Evolutionary conservation across 2,888 invertebrate genomes (phyloP).

Genomic region (Rotaria socialis): DNA sequence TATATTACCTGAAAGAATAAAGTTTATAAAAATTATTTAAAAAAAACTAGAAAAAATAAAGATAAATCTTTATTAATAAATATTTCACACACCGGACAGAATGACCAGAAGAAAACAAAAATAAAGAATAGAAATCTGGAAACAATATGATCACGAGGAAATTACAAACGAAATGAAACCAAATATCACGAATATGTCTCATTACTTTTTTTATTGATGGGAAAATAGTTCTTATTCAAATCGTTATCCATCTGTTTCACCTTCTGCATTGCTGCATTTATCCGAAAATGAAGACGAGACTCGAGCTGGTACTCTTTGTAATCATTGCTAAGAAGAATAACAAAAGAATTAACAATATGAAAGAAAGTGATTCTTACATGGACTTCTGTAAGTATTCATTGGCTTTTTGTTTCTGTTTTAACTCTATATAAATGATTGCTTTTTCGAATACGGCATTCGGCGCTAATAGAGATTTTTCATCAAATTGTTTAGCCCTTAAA

Average conservation of each 20-base stretch:
- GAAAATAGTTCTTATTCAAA: neutral
- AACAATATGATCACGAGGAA: neutral
- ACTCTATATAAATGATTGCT: neutral
- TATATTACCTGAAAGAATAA: too few relatives aligned
- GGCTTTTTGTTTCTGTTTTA: slow-evolving; percentile 25
- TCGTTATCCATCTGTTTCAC: neutral
- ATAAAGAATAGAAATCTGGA: neutral
- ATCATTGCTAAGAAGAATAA: slow-evolving; percentile 69
- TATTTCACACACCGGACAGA: neutral
- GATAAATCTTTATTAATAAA: neutral
- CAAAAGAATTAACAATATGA: too few relatives aligned
- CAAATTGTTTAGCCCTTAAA: slow-evolving; percentile 7
- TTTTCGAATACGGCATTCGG: slow-evolving; percentile 6
- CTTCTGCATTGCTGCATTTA: slow-evolving; percentile 66
- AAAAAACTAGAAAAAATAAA: too few relatives aligned
- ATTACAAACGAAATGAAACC: neutral
- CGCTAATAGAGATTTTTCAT: neutral
- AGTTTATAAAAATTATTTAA: too few relatives aligned
- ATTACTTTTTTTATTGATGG: neutral
- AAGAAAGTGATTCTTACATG: neutral
- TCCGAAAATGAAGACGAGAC: slow-evolving; percentile 80
- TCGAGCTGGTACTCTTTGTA: slow-evolving; percentile 81
- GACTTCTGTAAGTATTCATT: slow-evolving; percentile 6
- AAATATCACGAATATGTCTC: neutral
- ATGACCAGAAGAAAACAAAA: neutral